Conservation (phyloP, 2,113 vertebrate genomes). For the Tupaia tana region DNA sequence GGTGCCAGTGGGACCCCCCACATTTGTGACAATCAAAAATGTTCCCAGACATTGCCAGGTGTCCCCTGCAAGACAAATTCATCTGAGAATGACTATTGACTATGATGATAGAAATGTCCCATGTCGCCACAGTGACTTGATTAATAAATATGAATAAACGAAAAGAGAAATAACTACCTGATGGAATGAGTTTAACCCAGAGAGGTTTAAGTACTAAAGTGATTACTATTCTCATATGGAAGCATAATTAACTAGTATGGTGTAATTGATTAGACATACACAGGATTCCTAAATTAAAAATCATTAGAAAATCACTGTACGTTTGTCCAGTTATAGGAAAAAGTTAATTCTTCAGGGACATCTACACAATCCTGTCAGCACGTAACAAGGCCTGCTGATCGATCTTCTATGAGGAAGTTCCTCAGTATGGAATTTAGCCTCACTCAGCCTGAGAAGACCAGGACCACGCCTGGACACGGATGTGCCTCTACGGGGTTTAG, state of each 20-base stretch:
- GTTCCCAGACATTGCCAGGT: background rate
- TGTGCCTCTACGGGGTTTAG: too few species aligned
- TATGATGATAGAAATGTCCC: background rate
- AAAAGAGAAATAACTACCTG: background rate
- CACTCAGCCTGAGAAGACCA: too few species aligned
- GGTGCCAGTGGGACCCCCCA: accelerated
- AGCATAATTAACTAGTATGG: background rate
- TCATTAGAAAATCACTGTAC: background rate
- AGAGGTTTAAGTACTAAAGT: background rate
- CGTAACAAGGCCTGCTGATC: background rate
- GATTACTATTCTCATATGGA: background rate
- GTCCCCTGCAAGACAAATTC: background rate
- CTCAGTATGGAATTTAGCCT: background rate
- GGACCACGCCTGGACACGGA: background rate
- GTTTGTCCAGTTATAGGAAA: background rate
- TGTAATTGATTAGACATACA: constrained; percentile 9
- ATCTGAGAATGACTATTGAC: background rate
- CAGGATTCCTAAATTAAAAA: constrained; percentile 55
- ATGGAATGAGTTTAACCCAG: background rate
- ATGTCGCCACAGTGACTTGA: background rate
- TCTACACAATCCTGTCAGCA: background rate
- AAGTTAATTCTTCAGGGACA: background rate
- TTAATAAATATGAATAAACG: background rate
- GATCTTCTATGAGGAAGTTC: background rate
- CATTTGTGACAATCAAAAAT: background rate